phyloP scores from a whole-genome alignment of 2,888 invertebrate genomes.

The Uropetala carovei region DNA sequence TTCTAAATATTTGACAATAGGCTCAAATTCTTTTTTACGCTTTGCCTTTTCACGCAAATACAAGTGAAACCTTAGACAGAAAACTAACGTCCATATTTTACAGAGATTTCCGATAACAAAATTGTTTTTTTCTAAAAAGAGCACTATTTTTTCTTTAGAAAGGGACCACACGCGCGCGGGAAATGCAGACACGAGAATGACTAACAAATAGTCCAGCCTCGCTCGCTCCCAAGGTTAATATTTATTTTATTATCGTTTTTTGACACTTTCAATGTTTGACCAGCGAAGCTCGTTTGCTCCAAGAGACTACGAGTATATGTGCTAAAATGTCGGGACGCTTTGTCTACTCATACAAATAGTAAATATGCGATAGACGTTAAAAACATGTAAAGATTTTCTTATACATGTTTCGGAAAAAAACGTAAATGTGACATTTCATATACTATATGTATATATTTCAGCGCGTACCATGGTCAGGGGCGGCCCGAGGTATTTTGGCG shows the following conservation, averaged over 20 bases:
- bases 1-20: no score
- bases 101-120: background rate
- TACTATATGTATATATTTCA: no score
- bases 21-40: no score
- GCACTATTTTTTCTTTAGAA: background rate
- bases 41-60: no score
- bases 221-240: background rate
- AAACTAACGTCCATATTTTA: no score
- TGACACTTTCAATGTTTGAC: background rate
- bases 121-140: background rate
- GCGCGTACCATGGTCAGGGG: no score
- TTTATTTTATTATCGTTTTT: background rate
- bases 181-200: no score
- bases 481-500: no score
- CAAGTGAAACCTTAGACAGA: no score
- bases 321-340: background rate
- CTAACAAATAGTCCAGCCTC: background rate
- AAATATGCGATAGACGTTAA: background rate
- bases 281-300: background rate
- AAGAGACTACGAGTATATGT: background rate
- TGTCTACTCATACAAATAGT: background rate
- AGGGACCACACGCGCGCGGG: background rate
- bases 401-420: no score
- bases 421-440: no score
- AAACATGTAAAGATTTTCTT: no score